phyloP scores from a whole-genome alignment of 2,888 invertebrate species.

The Hoplodrina blanda region DNA sequence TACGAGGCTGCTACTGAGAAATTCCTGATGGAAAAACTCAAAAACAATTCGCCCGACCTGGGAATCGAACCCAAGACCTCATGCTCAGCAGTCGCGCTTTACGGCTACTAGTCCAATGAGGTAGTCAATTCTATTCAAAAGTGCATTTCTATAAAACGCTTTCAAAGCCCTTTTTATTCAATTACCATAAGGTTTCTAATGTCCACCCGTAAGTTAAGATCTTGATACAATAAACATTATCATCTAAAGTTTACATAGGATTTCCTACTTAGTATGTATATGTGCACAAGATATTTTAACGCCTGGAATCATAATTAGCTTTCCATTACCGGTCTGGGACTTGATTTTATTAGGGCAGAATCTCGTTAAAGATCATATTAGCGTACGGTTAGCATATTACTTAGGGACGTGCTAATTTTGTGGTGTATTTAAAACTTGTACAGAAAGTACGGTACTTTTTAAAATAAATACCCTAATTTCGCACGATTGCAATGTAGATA shows the following conservation, averaged over 20 bases:
- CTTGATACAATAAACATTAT: conserved; percentile 22
- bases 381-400: conserved; percentile 29
- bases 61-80: too few species aligned
- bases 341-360: conserved; percentile 62
- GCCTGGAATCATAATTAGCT: conserved; percentile 59
- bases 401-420: background rate
- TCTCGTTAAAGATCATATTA: conserved; percentile 52
- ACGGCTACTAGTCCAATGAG: too few species aligned
- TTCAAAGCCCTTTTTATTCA: background rate
- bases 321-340: conserved; percentile 49
- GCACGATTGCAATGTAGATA: too few species aligned
- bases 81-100: too few species aligned
- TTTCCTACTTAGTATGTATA: conserved; percentile 29
- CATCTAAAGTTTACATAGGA: conserved; percentile 44
- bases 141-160: too few species aligned
- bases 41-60: too few species aligned
- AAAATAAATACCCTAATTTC: background rate
- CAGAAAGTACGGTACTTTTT: background rate
- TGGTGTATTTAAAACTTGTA: background rate
- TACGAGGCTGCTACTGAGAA: too few species aligned
- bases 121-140: too few species aligned
- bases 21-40: too few species aligned
- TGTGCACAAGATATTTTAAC: conserved; percentile 33
- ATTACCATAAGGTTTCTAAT: background rate
- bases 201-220: background rate